Evolutionary conservation across 1,140 invertebrate species (phyloP), one percentile per base, ranked within the genome.

Genomic region (Meloidogyne exigua): DNA sequence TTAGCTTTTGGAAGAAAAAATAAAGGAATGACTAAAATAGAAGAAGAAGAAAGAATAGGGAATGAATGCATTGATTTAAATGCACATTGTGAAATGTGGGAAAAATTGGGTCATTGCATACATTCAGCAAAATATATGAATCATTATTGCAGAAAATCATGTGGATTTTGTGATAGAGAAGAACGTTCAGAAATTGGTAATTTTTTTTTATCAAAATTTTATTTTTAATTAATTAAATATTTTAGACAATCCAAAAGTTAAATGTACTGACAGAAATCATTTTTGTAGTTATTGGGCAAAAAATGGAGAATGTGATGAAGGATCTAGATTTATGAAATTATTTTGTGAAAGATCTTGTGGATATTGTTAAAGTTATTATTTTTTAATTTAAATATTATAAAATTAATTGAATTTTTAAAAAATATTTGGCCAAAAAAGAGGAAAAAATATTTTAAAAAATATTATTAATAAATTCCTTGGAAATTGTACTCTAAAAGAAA

Each of bases 61-160:
- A 49, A 65, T 87, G 82, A 83, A 73, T 87, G 85, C 63, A 68
- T 81, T 32, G 80, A 87, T 77, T 73, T 88, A 21, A 87, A 87
- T 74, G 85, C 86, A 66, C 85, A 87, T 77, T 87, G 85, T 69
- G 85, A 84, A 39, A 88, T 87, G 85, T 87, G 85, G 85, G 85
- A 87, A 69, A 72, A 80, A 66, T 75, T 87, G 7, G 87, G 85
- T 21, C 85, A 87, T 63, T 87, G 85, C 72, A 67, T 85, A 64
- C 86, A 88, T 63, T 87, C 84, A 2, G 64, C 76, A 67, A 87
- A 87, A 76, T 87, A 87, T 49, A 87, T 87, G 85, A 57, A 73
- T 23, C 86, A 87, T 74, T 87, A 87, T 76, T 87, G 85, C 74
- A 71, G 86, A 64, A 85, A 83, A 72, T 76, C 85, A 23, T 87